These are phyloP conservation scores for Acrobasis repandana DNA, from an alignment of 2,888 invertebrate species.

Conservation along the genomic window DNA sequence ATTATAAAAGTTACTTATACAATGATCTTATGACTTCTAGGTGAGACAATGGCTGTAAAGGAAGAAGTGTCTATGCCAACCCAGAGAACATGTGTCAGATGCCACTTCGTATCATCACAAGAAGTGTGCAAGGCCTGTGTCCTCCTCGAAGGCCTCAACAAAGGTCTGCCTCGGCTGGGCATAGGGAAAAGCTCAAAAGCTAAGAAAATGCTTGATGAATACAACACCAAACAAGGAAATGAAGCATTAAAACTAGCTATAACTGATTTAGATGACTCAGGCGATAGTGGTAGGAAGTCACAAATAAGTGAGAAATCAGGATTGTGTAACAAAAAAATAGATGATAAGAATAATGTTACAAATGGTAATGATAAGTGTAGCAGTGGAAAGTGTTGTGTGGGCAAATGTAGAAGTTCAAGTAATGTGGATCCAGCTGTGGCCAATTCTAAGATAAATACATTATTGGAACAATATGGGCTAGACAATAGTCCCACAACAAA, in stretches of 20 bases:
- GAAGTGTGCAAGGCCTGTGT: conserved; percentile 98
- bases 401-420: conserved; percentile 39
- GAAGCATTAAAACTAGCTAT: conserved; percentile 41
- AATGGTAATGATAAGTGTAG: conserved; percentile 35
- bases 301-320: conserved; percentile 33
- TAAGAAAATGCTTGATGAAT: conserved; percentile 85
- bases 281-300: conserved; percentile 39
- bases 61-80: conserved; percentile 91
- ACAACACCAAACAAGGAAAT: conserved; percentile 54
- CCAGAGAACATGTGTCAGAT: conserved; percentile 90
- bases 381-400: conserved; percentile 45
- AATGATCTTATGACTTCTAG: conserved; percentile 66
- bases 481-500: conserved; percentile 35
- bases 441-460: conserved; percentile 52
- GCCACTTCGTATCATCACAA: conserved; percentile 96
- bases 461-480: conserved; percentile 57
- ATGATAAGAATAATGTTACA: background rate
- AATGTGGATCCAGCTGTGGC: conserved; percentile 29
- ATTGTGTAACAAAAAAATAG: conserved; percentile 9
- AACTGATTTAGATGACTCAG: conserved; percentile 51
- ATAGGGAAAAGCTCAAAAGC: conserved; percentile 94
- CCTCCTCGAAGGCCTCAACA: conserved; percentile 96
- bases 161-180: conserved; percentile 95
- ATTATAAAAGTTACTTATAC: background rate
- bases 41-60: conserved; percentile 92